Evolutionary conservation across 1,140 invertebrate species (phyloP).

Genomic region (Drosophila tsacasi): DNA sequence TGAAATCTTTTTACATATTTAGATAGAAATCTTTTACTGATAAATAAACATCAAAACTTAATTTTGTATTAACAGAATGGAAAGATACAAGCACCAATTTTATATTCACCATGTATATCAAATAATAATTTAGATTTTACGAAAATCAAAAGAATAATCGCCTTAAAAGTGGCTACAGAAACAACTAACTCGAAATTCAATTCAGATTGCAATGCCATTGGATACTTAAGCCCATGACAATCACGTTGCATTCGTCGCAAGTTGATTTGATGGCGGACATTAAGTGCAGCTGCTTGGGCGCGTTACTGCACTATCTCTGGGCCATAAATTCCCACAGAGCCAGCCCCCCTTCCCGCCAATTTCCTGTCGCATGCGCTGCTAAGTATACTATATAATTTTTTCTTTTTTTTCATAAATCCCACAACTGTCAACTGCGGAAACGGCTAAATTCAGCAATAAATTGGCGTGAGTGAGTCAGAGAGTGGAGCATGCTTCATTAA

Average conservation of each 20-base stretch:
- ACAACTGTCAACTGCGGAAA: slow-evolving; percentile 53
- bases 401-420: slow-evolving; percentile 49
- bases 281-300: slow-evolving; percentile 55
- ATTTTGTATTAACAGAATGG: no score
- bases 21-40: no score
- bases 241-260: slow-evolving; percentile 42
- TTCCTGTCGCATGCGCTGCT: slow-evolving; percentile 33
- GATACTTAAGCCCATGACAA: slow-evolving; percentile 20
- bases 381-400: slow-evolving; percentile 39
- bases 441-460: slow-evolving; percentile 66
- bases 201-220: background rate
- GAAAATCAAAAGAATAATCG: background rate
- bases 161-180: background rate
- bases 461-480: slow-evolving; percentile 41
- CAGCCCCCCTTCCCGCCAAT: background rate
- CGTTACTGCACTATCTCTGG: slow-evolving; percentile 30
- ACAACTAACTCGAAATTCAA: background rate
- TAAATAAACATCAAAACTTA: no score
- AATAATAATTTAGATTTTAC: background rate
- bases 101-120: no score
- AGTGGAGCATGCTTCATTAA: slow-evolving; percentile 65
- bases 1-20: no score
- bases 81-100: no score
- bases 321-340: slow-evolving; percentile 48
- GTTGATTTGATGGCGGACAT: slow-evolving; percentile 53